phyloP scores from a whole-genome alignment of 2,113 vertebrate genomes.

The Dasyprocta punctata region DNA sequence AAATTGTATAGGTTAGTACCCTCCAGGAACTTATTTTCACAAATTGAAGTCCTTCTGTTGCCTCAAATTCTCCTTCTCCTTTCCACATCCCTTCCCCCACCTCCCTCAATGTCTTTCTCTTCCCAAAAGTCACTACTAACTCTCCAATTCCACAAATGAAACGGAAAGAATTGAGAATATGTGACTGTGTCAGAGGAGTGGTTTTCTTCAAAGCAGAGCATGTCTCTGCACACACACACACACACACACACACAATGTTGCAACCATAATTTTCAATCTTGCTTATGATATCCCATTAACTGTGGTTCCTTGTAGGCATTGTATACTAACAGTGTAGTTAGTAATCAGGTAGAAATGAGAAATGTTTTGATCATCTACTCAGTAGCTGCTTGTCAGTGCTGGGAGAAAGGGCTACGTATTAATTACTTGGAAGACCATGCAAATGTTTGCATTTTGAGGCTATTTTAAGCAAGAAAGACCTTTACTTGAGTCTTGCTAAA shows the following conservation, averaged over 20 bases:
- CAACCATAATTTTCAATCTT: slow-evolving; percentile 82
- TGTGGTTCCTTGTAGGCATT: slow-evolving; percentile 84
- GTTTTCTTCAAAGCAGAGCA: neutral
- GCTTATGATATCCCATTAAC: slow-evolving; percentile 85
- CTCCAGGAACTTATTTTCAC: slow-evolving; percentile 90
- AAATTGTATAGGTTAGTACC: slow-evolving; percentile 93
- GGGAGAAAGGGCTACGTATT: slow-evolving; percentile 87
- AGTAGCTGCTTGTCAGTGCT: slow-evolving; percentile 89
- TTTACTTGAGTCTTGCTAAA: slow-evolving; percentile 61
- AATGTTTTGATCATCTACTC: slow-evolving; percentile 91
- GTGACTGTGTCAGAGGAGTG: neutral
- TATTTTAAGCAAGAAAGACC: slow-evolving; percentile 51
- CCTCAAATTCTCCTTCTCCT: slow-evolving; percentile 81
- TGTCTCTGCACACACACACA: neutral
- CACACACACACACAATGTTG: neutral
- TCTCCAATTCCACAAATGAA: slow-evolving; percentile 87
- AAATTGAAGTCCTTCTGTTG: slow-evolving; percentile 91
- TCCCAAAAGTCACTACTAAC: slow-evolving; percentile 89
- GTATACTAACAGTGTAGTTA: slow-evolving; percentile 83
- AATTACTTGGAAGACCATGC: slow-evolving; percentile 88
- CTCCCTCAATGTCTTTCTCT: slow-evolving; percentile 88
- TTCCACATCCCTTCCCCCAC: slow-evolving; percentile 66
- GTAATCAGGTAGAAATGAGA: slow-evolving; percentile 91
- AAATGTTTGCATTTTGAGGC: slow-evolving; percentile 81
- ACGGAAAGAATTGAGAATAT: neutral